Conservation (phyloP, 2,113 vertebrate genomes). For the Bothrops jararaca region DNA sequence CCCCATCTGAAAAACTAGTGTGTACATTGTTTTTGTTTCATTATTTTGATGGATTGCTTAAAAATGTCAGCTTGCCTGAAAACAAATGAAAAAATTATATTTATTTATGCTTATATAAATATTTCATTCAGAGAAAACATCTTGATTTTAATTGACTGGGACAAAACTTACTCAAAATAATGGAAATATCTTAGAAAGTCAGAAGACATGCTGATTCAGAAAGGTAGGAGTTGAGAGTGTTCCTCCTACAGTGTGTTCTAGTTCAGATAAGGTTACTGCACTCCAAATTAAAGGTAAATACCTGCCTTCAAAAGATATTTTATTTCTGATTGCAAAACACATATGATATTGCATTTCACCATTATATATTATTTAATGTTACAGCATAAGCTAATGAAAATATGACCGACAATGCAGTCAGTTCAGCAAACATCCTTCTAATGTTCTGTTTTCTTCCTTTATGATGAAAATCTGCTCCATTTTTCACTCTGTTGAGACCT, state of each 20-base stretch:
- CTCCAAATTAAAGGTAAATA: conserved; percentile 16
- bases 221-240: background rate
- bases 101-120: conserved; percentile 5
- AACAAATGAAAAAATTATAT: background rate
- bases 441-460: conserved; percentile 26
- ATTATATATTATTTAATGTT: background rate
- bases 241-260: background rate
- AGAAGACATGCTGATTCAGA: conserved; percentile 33
- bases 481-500: background rate
- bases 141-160: conserved; percentile 9
- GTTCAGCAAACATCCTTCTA: conserved; percentile 8
- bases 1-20: background rate
- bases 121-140: background rate
- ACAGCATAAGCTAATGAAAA: conserved; percentile 12
- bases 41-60: background rate
- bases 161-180: conserved; percentile 41
- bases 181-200: conserved; percentile 35
- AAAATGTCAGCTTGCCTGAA: background rate
- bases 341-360: conserved; percentile 14
- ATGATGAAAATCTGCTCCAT: conserved; percentile 31
- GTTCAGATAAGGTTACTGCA: conserved; percentile 10
- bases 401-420: background rate
- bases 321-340: background rate
- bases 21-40: background rate
- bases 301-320: conserved; percentile 1